Conservation (phyloP, 2,797 vertebrate genomes). For the Falco peregrinus region DNA sequence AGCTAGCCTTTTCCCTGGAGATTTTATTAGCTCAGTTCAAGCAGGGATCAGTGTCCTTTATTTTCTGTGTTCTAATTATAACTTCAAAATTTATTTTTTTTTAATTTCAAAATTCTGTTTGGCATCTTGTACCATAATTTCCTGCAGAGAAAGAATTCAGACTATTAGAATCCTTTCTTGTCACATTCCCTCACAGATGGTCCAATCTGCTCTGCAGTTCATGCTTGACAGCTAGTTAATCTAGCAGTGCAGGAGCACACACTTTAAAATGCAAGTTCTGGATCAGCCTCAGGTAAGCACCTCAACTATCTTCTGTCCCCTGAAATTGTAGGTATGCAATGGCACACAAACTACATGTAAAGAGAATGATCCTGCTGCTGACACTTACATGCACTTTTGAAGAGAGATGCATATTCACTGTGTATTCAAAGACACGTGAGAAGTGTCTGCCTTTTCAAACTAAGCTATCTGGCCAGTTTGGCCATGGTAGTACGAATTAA, state of each 20-base stretch:
- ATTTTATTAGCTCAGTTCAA: background rate
- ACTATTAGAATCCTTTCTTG: background rate
- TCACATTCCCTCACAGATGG: slow-evolving; percentile 20
- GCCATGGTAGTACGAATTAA: background rate
- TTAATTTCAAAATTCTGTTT: background rate
- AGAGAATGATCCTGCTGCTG: background rate
- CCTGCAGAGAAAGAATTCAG: background rate
- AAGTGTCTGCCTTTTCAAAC: background rate
- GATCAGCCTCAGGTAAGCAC: background rate
- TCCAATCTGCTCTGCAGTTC: background rate
- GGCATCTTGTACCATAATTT: background rate
- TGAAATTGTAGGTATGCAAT: background rate
- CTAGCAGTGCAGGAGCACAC: background rate
- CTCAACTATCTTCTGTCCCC: background rate
- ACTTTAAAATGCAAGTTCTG: background rate
- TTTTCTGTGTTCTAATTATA: background rate
- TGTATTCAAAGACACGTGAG: rapidly evolving
- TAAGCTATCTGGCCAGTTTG: background rate
- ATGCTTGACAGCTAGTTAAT: background rate
- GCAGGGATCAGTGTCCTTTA: background rate
- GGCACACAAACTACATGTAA: background rate
- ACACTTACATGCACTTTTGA: background rate
- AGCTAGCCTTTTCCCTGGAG: background rate
- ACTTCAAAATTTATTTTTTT: background rate
- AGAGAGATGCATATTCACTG: background rate